Conservation (phyloP, 2,797 vertebrate species). For the Alosa sapidissima region DNA sequence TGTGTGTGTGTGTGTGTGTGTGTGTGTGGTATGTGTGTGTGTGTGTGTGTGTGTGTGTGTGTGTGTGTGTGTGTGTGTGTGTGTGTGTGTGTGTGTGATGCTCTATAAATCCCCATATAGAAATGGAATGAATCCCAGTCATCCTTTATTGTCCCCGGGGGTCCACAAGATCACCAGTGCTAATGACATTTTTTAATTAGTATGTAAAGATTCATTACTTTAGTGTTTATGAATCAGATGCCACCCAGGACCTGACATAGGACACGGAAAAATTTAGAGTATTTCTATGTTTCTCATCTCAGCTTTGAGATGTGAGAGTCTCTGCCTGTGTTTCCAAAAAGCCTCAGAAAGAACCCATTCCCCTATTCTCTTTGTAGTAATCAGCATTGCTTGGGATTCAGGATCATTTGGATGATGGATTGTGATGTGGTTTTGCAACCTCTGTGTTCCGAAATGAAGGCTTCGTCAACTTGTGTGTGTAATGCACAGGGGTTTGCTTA, state of each 20-base stretch:
- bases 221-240: background rate
- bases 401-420: background rate
- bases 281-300: background rate
- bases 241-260: background rate
- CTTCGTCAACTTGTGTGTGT: background rate
- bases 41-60: background rate
- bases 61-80: slow-evolving; percentile 6
- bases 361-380: background rate
- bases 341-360: background rate
- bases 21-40: background rate
- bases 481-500: background rate
- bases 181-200: background rate
- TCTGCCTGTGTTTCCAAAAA: background rate
- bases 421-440: background rate
- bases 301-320: background rate
- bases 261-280: background rate
- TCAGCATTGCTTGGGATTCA: background rate
- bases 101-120: background rate
- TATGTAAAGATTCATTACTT: slow-evolving; percentile 5
- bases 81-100: background rate
- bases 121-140: background rate
- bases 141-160: background rate
- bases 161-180: background rate
- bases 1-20: background rate
- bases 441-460: background rate